Evolutionary conservation across 2,888 invertebrate species (phyloP), one percentile per base, ranked within the genome.

Genomic region (Rhogogaster chlorosoma): DNA sequence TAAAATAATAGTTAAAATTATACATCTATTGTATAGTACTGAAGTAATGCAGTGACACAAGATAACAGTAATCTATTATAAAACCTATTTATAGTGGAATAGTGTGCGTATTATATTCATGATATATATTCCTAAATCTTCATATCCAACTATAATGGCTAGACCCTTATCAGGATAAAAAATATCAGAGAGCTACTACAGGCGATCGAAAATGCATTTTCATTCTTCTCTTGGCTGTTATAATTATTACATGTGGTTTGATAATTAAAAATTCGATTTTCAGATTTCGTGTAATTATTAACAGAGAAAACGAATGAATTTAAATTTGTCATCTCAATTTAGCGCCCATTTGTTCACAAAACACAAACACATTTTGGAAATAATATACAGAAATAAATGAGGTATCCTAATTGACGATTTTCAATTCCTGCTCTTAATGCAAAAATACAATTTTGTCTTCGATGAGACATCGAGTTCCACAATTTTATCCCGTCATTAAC

Each of bases 371-470:
- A 38, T 36, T 22, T n/a, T 15, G 22, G 36, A 80, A 61, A 61
- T 53, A 53, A 53, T 61, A 61, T 80, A 7, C 18, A 6, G 29
- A 49, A 29, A 49, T 53, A 53, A 53, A 53, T 15, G 45, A 77
- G n/a, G 53, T 77, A 49, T 2, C 38, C 61, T 61, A 80, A 80
- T 61, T 61, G 61, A 80, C 57, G 22, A 22, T 80, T 80, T 80
- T 80, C 80, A 61, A 80, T 61, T 36, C 61, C 80, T 80, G 61
- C 12, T 36, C 61, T 80, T 22, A 80, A 80, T 80, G 80, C 38
- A 80, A 80, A 78, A 80, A 57, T 80, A 80, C 61, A 61, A 61
- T 36, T 80, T 61, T 61, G 10, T 61, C 32, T 57, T 38, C 61
- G 22, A 38, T 61, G 38, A 61, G 57, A 22, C 32, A 57, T 61